phyloP scores from a whole-genome alignment of 2,888 invertebrate species.

The Acholoe squamosa region DNA sequence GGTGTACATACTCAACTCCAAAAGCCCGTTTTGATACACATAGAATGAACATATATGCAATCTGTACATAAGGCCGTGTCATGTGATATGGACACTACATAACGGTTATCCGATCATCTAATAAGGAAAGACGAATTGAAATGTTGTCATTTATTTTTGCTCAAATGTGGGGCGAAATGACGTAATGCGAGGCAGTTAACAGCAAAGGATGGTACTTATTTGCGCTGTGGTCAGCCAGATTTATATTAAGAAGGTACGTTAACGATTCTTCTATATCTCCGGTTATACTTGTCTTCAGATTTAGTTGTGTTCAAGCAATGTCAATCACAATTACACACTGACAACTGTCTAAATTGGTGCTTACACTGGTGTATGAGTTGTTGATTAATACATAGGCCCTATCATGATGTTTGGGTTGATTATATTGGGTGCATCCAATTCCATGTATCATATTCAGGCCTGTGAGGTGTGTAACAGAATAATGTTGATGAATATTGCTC shows the following conservation, averaged over 20 bases:
- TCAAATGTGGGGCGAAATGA: not conserved
- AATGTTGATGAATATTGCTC: not conserved
- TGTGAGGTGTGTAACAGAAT: not conserved
- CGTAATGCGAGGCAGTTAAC: not conserved
- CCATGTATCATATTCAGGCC: not conserved
- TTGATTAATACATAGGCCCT: not conserved
- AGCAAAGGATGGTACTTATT: not conserved
- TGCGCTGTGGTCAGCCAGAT: not conserved
- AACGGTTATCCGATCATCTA: not conserved
- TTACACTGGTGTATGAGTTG: not conserved
- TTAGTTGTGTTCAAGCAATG: conserved; percentile 29
- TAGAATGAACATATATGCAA: conserved; percentile 46
- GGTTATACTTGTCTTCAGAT: not conserved
- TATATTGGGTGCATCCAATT: not conserved
- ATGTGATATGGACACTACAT: conserved; percentile 46
- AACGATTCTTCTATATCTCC: conserved; percentile 3
- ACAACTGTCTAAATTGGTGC: conserved; percentile 21
- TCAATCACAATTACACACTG: not conserved
- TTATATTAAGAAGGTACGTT: not conserved
- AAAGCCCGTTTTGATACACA: not conserved
- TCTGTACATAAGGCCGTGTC: not conserved
- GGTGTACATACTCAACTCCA: not conserved
- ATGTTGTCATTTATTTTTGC: conserved; percentile 19
- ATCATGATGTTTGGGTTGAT: not conserved
- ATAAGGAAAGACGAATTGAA: too few species aligned